These are phyloP conservation scores for Spilosoma lubricipeda DNA, from an alignment of 2,888 invertebrate genomes.

Conservation along the genomic window DNA sequence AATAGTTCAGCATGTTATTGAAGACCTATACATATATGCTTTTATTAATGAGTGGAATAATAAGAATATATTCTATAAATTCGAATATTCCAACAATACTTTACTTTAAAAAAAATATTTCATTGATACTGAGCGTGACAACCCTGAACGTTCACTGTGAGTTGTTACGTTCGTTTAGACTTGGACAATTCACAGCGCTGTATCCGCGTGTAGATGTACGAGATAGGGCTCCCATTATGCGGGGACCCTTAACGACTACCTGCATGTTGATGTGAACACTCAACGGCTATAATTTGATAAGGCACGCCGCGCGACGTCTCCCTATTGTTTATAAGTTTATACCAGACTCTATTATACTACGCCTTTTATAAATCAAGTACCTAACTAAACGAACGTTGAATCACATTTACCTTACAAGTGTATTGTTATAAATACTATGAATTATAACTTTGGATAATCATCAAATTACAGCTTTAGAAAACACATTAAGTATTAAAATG, in stretches of 20 bases:
- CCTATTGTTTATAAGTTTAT: conserved; percentile 36
- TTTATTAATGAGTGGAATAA: background rate
- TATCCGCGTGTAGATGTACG: conserved; percentile 71
- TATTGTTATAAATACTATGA: conserved; percentile 21
- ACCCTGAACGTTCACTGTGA: conserved; percentile 65
- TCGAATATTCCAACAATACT: background rate
- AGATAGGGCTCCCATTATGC: conserved; percentile 75
- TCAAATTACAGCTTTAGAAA: conserved; percentile 27
- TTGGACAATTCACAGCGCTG: conserved; percentile 79
- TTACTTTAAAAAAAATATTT: background rate
- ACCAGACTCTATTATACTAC: conserved; percentile 30
- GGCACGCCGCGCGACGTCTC: conserved; percentile 53
- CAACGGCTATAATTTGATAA: conserved; percentile 74
- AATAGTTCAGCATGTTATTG: background rate
- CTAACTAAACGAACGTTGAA: conserved; percentile 29
- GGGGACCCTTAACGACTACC: conserved; percentile 71
- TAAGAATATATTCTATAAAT: background rate
- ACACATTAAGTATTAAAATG: conserved; percentile 26
- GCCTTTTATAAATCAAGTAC: conserved; percentile 33
- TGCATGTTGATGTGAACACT: conserved; percentile 69
- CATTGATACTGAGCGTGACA: background rate
- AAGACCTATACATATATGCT: background rate
- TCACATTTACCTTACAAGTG: conserved; percentile 12
- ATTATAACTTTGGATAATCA: conserved; percentile 13
- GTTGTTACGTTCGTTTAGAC: conserved; percentile 81